Conservation (phyloP, 1,140 invertebrate species). For the Heterodera schachtii region DNA sequence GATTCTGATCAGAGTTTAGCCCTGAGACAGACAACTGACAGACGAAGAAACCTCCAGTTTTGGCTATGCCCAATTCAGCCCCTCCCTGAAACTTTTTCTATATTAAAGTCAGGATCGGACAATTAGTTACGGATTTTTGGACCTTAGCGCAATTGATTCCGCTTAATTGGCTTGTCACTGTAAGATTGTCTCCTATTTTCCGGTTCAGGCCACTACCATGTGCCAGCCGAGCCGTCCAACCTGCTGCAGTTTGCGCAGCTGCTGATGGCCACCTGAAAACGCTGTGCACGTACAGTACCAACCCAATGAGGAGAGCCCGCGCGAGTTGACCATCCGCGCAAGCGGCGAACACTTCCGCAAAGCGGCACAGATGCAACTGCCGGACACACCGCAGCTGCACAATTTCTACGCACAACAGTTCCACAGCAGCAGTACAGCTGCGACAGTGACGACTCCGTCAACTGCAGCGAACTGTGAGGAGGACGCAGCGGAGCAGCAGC, state of each 20-base stretch:
- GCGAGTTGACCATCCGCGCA: not conserved
- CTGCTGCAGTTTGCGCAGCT: conserved; percentile 9
- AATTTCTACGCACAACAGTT: conserved; percentile 22
- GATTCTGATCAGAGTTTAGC: too few species aligned
- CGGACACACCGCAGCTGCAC: conserved; percentile 6
- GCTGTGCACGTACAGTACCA: conserved; percentile 13
- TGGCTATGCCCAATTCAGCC: too few species aligned
- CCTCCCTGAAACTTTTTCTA: too few species aligned
- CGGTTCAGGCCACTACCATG: conserved; percentile 16
- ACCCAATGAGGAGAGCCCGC: conserved; percentile 5
- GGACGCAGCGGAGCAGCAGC: conserved; percentile 1
- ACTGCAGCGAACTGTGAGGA: not conserved
- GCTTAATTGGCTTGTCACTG: too few species aligned
- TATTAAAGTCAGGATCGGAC: too few species aligned
- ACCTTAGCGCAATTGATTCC: too few species aligned
- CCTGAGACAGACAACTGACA: too few species aligned
- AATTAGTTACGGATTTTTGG: too few species aligned
- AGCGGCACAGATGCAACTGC: not conserved
- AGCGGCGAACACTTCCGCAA: not conserved
- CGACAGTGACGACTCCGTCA: conserved; percentile 1
- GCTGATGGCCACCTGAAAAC: conserved; percentile 19
- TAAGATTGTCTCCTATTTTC: not conserved
- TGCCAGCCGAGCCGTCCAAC: conserved; percentile 11
- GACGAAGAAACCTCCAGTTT: too few species aligned
- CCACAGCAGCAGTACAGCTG: not conserved